Conservation (phyloP, 2,888 invertebrate species). For the Amiota mariae region DNA sequence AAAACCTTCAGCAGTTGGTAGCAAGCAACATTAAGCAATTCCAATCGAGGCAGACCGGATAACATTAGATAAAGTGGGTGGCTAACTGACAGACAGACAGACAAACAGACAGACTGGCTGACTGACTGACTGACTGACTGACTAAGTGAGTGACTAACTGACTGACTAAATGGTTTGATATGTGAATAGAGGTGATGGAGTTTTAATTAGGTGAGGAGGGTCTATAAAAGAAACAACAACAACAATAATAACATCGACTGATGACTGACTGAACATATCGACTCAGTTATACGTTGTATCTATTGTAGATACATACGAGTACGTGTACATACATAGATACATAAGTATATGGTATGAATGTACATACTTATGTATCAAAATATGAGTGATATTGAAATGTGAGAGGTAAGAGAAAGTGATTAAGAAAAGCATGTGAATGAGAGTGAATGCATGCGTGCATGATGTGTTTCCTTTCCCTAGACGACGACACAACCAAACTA, state of each 20-base stretch:
- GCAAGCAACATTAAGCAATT: neutral
- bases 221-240: neutral
- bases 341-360: neutral
- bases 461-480: no score
- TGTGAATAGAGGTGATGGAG: no score
- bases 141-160: neutral
- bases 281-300: no score
- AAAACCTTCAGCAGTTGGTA: slow-evolving; percentile 38
- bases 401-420: no score
- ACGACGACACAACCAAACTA: no score
- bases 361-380: no score
- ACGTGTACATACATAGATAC: slow-evolving; percentile 11
- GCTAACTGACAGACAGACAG: slow-evolving; percentile 26
- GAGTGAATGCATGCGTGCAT: no score
- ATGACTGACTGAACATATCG: no score
- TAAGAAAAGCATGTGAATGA: no score
- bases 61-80: neutral
- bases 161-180: neutral
- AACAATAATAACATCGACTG: no score
- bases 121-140: no score
- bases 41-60: neutral
- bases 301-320: slow-evolving; percentile 11
- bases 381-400: no score
- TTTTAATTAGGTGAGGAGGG: neutral
- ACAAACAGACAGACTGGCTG: slow-evolving; percentile 25